These are phyloP conservation scores for Bolinopsis microptera DNA, from an alignment of 37 sponge, comb jelly and placozoan genomes.

Conservation along the genomic window DNA sequence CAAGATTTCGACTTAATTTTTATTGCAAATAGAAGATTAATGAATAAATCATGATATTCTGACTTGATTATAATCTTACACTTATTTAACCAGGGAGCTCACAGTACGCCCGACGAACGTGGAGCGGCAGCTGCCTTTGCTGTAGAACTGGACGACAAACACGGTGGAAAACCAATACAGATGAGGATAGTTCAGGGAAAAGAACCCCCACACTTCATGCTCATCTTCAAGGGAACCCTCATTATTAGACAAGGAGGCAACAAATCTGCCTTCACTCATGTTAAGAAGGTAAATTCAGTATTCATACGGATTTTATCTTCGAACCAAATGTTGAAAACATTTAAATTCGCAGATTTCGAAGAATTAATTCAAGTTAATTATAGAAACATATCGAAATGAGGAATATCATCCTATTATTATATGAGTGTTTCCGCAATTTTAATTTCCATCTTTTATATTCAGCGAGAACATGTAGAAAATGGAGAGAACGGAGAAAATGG, in stretches of 20 bases:
- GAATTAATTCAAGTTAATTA: too few species aligned
- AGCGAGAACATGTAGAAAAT: too few species aligned
- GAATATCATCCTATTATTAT: too few species aligned
- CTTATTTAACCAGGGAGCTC: constrained; percentile 67
- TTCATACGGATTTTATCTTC: background rate
- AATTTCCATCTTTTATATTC: too few species aligned
- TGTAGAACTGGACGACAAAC: constrained; percentile 83
- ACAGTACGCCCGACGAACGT: constrained; percentile 77
- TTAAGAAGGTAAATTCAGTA: constrained; percentile 1
- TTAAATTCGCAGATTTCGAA: too few species aligned
- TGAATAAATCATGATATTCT: background rate
- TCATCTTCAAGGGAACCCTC: constrained; percentile 88
- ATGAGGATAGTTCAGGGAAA: constrained; percentile 62
- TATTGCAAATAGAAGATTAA: too few species aligned
- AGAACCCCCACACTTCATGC: constrained; percentile 88
- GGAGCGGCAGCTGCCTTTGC: constrained; percentile 88
- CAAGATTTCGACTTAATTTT: background rate
- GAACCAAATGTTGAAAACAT: too few species aligned
- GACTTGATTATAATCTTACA: background rate
- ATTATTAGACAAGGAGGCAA: constrained; percentile 67
- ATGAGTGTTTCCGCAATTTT: too few species aligned
- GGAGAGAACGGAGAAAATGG: background rate
- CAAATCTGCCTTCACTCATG: constrained; percentile 33
- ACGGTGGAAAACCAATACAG: constrained; percentile 88
- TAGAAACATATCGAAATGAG: too few species aligned